phyloP scores from a whole-genome alignment of 2,797 vertebrate genomes.

The Trachops cirrhosus region DNA sequence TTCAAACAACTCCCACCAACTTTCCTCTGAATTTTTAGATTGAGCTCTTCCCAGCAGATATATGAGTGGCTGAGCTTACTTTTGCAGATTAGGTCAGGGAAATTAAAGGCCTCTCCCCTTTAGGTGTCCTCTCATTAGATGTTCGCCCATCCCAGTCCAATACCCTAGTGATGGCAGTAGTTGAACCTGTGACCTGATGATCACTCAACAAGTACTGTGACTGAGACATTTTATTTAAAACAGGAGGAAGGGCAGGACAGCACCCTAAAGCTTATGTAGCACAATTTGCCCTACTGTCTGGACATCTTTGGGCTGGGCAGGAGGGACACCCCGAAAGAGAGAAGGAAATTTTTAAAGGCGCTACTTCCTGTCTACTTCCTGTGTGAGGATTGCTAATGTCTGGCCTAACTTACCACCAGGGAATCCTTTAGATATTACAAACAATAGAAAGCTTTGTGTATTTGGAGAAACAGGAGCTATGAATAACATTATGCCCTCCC shows the following conservation, averaged over 20 bases:
- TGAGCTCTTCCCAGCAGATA: neutral
- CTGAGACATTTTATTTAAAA: neutral
- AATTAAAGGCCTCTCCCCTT: neutral
- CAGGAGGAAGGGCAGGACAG: neutral
- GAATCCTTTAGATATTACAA: constrained; percentile 32
- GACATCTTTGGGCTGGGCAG: neutral
- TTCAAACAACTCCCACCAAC: neutral
- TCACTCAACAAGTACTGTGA: neutral
- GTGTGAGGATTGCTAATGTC: constrained; percentile 42
- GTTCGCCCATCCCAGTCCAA: neutral
- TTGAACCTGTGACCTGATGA: neutral
- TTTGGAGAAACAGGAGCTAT: constrained; percentile 48
- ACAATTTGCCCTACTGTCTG: neutral
- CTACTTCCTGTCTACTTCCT: constrained; percentile 34
- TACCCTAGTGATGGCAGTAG: neutral
- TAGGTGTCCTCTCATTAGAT: neutral
- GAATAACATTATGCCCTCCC: constrained; percentile 32
- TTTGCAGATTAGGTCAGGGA: neutral
- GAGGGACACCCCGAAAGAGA: neutral
- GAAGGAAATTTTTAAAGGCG: neutral
- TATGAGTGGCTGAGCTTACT: neutral
- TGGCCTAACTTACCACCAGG: constrained; percentile 43
- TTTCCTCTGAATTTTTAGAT: neutral
- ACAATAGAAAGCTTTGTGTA: constrained; percentile 60
- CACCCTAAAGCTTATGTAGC: neutral